These are phyloP conservation scores for Osmerus eperlanus DNA, from an alignment of 2,113 vertebrate species.

Conservation along the genomic window DNA sequence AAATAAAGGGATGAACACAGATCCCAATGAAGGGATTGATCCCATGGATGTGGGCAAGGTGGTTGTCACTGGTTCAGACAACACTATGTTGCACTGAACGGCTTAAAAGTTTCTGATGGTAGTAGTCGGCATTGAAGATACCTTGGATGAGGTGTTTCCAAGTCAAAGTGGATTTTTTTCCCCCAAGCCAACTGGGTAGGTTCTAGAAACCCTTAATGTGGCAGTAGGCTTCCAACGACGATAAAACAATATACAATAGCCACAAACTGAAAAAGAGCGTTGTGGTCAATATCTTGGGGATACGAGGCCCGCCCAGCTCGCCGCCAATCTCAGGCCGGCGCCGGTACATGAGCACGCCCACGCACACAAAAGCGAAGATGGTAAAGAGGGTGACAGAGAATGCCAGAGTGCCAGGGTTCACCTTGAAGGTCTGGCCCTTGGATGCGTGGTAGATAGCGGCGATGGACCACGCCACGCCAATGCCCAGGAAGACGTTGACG, in stretches of 20 bases:
- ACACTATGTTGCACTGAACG: no score
- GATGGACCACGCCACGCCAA: conserved; percentile 96
- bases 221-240: conserved; percentile 98
- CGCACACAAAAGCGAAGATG: conserved; percentile 94
- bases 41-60: no score
- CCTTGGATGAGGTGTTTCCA: no score
- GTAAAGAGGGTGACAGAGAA: conserved; percentile 99
- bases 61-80: no score
- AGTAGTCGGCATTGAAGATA: no score
- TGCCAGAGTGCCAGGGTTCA: conserved; percentile 88
- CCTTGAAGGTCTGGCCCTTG: conserved; percentile 78
- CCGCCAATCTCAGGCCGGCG: conserved; percentile 91
- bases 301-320: conserved; percentile 90
- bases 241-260: conserved; percentile 95
- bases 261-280: conserved; percentile 91
- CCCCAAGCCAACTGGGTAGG: conserved; percentile 1
- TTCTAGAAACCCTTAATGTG: conserved; percentile 91
- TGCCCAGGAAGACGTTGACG: conserved; percentile 96
- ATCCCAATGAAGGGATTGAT: neutral
- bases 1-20: neutral
- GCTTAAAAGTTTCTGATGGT: no score
- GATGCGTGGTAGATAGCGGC: conserved; percentile 88
- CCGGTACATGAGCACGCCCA: conserved; percentile 92
- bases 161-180: neutral
- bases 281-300: conserved; percentile 87